Percentiles rank a stretch among this genome's conserved stretches.
Evolutionary conservation across 2,888 invertebrate species (phyloP).

Genomic region (Pecten maximus): DNA sequence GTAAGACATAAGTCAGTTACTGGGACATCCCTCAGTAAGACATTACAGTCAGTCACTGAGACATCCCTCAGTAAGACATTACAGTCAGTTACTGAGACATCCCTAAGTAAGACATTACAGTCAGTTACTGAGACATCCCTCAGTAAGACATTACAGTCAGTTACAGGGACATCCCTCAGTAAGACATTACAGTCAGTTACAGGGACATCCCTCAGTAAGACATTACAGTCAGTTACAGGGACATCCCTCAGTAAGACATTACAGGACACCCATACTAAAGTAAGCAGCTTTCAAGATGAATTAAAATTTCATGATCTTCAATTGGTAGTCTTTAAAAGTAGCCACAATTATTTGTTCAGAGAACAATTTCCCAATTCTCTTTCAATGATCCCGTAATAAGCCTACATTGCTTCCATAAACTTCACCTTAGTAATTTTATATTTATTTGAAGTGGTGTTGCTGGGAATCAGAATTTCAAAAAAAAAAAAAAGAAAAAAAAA

Average conservation of each 20-base stretch:
- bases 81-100: background rate
- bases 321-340: background rate
- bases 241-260: background rate
- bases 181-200: background rate
- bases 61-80: background rate
- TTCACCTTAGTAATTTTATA: background rate
- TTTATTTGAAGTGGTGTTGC: background rate
- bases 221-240: background rate
- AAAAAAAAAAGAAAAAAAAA: background rate
- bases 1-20: background rate
- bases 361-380: too few species aligned
- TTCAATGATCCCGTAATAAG: background rate
- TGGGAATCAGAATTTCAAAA: background rate
- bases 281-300: background rate
- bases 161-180: background rate
- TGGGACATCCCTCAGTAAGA: background rate
- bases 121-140: too few species aligned
- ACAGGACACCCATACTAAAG: background rate
- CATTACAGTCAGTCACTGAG: background rate
- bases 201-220: background rate
- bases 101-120: background rate
- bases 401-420: background rate
- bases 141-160: background rate
- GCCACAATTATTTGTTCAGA: background rate
- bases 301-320: background rate